These are phyloP conservation scores for Therioaphis trifolii DNA, from an alignment of 2,888 invertebrate genomes.

Conservation along the genomic window DNA sequence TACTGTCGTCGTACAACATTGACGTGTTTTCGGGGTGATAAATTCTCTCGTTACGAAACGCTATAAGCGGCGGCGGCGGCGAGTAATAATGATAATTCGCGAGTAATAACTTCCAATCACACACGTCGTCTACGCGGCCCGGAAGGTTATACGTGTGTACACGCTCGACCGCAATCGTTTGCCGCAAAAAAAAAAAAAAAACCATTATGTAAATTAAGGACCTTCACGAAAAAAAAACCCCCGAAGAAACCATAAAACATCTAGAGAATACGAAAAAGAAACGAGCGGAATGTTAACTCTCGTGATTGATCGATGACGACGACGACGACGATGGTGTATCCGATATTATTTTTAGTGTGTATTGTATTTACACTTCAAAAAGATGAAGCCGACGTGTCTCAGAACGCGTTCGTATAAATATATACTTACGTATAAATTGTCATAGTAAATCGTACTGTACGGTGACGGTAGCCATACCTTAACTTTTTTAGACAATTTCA, in stretches of 20 bases:
- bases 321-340: too few species aligned
- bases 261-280: slow-evolving; percentile 2
- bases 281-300: slow-evolving; percentile 17
- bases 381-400: neutral
- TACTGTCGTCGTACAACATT: neutral
- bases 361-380: slow-evolving; percentile 1
- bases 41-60: too few species aligned
- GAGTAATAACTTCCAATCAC: slow-evolving; percentile 23
- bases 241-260: slow-evolving; percentile 1
- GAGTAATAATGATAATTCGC: too few species aligned
- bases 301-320: neutral
- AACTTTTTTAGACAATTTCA: neutral
- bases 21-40: too few species aligned
- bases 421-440: too few species aligned
- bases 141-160: neutral
- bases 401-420: too few species aligned
- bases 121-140: neutral
- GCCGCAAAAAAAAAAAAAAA: neutral
- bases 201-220: slow-evolving; percentile 49
- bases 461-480: neutral
- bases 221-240: slow-evolving; percentile 2
- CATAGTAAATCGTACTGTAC: too few species aligned
- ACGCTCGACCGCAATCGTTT: slow-evolving; percentile 17
- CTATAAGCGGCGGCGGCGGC: too few species aligned
- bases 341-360: neutral